Conservation (phyloP, 2,797 vertebrate species). For the Eulemur albifrons region DNA sequence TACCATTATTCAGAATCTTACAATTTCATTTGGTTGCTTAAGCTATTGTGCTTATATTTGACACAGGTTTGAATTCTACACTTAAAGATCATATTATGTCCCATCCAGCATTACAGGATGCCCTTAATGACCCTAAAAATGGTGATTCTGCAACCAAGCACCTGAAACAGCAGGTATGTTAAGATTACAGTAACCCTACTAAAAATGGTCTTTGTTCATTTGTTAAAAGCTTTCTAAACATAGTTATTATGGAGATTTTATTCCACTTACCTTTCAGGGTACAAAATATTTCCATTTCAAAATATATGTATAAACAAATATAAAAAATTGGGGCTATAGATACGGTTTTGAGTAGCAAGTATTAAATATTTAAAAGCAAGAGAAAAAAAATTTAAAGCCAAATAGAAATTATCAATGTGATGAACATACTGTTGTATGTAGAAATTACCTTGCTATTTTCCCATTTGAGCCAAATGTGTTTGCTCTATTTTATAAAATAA, state of each 20-base stretch:
- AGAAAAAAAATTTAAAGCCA: slow-evolving; percentile 4
- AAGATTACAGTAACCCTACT: neutral
- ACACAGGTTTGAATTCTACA: slow-evolving; percentile 85
- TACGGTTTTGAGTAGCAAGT: neutral
- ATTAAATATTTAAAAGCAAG: slow-evolving; percentile 38
- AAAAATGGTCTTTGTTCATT: neutral
- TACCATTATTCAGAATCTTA: neutral
- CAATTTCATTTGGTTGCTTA: neutral
- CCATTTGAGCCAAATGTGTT: slow-evolving; percentile 24
- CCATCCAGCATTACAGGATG: slow-evolving; percentile 89
- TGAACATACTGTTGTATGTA: neutral
- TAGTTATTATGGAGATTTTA: neutral
- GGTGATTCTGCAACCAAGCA: slow-evolving; percentile 95
- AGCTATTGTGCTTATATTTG: slow-evolving; percentile 58
- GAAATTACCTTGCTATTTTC: slow-evolving; percentile 61
- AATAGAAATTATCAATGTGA: neutral
- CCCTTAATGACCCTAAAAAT: slow-evolving; percentile 92
- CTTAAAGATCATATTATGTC: slow-evolving; percentile 87
- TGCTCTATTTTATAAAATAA: slow-evolving; percentile 75
- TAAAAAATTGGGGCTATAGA: neutral
- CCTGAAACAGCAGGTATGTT: slow-evolving; percentile 94
- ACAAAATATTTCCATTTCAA: slow-evolving; percentile 27
- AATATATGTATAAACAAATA: neutral
- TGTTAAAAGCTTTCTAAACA: slow-evolving; percentile 2
- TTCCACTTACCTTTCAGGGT: neutral